phyloP scores from a whole-genome alignment of 2,888 invertebrate species.

The Cancer borealis region DNA sequence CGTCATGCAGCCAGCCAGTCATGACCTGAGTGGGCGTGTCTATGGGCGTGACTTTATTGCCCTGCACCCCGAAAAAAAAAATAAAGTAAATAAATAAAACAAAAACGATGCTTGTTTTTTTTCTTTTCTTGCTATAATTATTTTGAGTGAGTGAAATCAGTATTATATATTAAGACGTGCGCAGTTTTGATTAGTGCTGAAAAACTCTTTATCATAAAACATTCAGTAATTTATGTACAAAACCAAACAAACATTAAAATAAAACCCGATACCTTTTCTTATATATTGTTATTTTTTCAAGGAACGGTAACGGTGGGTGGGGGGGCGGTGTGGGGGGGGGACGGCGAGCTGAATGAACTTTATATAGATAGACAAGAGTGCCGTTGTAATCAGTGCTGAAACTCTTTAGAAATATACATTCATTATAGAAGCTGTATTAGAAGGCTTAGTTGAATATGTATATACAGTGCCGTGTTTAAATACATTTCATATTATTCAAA shows the following conservation, averaged over 20 bases:
- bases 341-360: not conserved
- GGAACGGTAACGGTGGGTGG: not conserved
- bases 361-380: not conserved
- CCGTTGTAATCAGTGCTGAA: not conserved
- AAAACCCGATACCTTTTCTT: not conserved
- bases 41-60: not conserved
- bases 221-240: not conserved
- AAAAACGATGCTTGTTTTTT: not conserved
- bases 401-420: not conserved
- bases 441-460: not conserved
- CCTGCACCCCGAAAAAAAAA: not conserved
- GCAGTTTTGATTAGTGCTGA: not conserved
- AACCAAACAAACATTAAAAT: not conserved
- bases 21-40: not conserved
- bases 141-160: not conserved
- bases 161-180: not conserved
- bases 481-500: not conserved
- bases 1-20: not conserved
- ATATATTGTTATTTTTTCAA: not conserved
- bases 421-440: not conserved
- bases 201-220: not conserved
- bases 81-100: not conserved
- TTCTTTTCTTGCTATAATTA: not conserved
- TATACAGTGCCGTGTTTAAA: conserved; percentile 4
- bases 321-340: not conserved